Evolutionary conservation across 2,797 vertebrate species (phyloP).

Genomic region (Oryzias sinensis): DNA sequence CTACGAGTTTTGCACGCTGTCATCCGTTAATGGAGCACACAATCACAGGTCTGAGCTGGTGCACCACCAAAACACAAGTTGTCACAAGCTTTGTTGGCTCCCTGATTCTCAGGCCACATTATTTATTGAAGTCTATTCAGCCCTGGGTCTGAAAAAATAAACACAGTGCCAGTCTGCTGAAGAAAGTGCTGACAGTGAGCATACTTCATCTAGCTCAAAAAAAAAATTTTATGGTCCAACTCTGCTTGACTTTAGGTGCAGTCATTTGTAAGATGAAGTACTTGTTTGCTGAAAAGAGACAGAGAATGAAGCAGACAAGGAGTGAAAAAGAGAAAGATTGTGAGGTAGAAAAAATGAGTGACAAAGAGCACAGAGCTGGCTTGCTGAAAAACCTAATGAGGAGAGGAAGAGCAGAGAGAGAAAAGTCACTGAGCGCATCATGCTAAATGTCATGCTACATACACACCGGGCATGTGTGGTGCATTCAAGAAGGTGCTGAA

Average conservation of each 20-base stretch:
- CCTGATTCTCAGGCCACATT: slow-evolving; percentile 70
- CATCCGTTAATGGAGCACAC: slow-evolving; percentile 62
- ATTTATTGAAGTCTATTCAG: slow-evolving; percentile 82
- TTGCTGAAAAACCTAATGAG: slow-evolving; percentile 64
- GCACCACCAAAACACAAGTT: slow-evolving; percentile 76
- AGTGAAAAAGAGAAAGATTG: slow-evolving; percentile 28
- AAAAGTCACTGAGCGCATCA: slow-evolving; percentile 54
- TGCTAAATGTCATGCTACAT: slow-evolving; percentile 46
- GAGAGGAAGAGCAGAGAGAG: slow-evolving; percentile 47
- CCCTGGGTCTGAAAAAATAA: slow-evolving; percentile 79
- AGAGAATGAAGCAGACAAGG: not conserved
- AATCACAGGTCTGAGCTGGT: slow-evolving; percentile 57
- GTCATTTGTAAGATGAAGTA: slow-evolving; percentile 67
- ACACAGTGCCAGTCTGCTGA: slow-evolving; percentile 74
- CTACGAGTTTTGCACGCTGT: slow-evolving; percentile 51
- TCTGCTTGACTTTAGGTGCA: slow-evolving; percentile 75
- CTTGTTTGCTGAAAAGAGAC: slow-evolving; percentile 35
- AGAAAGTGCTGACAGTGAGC: slow-evolving; percentile 79
- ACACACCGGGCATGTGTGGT: too few relatives aligned
- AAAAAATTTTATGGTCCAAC: slow-evolving; percentile 30
- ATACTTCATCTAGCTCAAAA: slow-evolving; percentile 76
- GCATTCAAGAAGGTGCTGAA: too few relatives aligned
- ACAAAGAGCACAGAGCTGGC: slow-evolving; percentile 31
- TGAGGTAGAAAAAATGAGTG: slow-evolving; percentile 29
- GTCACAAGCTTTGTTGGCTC: slow-evolving; percentile 81